phyloP scores from a whole-genome alignment of 2,888 invertebrate genomes.

The Stenolophus ochropezus region DNA sequence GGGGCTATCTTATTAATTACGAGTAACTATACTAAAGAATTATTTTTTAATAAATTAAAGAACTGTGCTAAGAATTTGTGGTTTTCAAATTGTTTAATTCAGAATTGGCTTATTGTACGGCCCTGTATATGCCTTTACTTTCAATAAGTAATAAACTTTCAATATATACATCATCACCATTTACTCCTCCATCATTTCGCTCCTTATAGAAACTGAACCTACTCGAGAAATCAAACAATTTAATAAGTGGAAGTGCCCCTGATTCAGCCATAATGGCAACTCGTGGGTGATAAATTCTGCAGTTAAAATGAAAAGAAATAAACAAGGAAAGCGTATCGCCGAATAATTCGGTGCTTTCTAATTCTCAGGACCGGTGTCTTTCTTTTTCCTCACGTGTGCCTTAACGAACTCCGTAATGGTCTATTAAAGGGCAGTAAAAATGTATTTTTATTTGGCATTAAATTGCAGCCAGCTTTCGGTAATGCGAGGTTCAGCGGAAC shows the following conservation, averaged over 20 bases:
- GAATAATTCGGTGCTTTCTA: constrained; percentile 43
- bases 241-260: background rate
- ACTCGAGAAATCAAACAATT: constrained; percentile 30
- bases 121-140: no score
- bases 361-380: constrained; percentile 8
- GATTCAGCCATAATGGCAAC: no score
- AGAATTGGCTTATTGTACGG: no score
- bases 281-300: constrained; percentile 21
- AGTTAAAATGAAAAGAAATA: constrained; percentile 13
- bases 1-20: no score
- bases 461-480: constrained; percentile 50
- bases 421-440: constrained; percentile 51
- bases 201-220: constrained; percentile 32
- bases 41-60: no score
- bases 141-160: constrained; percentile 28
- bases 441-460: constrained; percentile 54
- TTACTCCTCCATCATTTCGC: background rate
- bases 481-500: constrained; percentile 45
- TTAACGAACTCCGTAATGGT: constrained; percentile 21
- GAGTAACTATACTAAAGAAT: no score
- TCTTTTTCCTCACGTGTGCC: constrained; percentile 15
- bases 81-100: no score
- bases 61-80: no score
- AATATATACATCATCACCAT: constrained; percentile 27
- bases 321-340: constrained; percentile 30